phyloP scores from a whole-genome alignment of 2,113 vertebrate genomes.

The Triplophysa rosa region DNA sequence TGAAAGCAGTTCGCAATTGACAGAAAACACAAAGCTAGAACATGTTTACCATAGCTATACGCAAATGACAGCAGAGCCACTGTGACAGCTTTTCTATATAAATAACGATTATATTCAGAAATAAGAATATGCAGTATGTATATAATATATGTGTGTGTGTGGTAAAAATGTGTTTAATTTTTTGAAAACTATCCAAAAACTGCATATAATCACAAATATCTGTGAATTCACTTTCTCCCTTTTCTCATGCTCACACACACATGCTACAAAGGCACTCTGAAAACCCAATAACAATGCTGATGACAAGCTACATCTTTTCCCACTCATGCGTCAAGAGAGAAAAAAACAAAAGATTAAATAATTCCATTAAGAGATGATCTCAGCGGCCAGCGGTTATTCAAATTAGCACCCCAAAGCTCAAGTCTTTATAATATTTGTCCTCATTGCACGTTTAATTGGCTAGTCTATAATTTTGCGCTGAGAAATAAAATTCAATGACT shows the following conservation, averaged over 20 bases:
- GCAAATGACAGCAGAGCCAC: background rate
- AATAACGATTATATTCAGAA: background rate
- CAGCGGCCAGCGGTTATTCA: constrained; percentile 32
- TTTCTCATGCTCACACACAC: background rate
- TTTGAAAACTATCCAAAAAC: too few species aligned
- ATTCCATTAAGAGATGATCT: constrained; percentile 26
- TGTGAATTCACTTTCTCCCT: background rate
- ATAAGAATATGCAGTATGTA: background rate
- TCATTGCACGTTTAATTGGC: constrained; percentile 49
- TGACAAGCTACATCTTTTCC: background rate
- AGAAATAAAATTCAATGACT: constrained; percentile 57
- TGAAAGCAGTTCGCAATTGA: constrained; percentile 16
- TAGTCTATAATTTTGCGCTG: constrained; percentile 48
- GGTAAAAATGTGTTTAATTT: background rate
- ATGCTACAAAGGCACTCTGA: too few species aligned
- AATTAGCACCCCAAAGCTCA: constrained; percentile 29
- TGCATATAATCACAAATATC: too few species aligned
- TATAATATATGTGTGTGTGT: background rate
- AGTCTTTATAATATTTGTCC: constrained; percentile 31
- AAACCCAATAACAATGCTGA: background rate
- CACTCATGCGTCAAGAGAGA: background rate
- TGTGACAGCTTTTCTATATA: background rate
- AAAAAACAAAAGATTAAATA: background rate
- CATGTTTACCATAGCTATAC: constrained; percentile 1
- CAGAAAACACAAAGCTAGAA: constrained; percentile 13